Evolutionary conservation across 1,140 invertebrate species (phyloP), one percentile per base, ranked within the genome.

Genomic region (Acromyrmex echinatior): DNA sequence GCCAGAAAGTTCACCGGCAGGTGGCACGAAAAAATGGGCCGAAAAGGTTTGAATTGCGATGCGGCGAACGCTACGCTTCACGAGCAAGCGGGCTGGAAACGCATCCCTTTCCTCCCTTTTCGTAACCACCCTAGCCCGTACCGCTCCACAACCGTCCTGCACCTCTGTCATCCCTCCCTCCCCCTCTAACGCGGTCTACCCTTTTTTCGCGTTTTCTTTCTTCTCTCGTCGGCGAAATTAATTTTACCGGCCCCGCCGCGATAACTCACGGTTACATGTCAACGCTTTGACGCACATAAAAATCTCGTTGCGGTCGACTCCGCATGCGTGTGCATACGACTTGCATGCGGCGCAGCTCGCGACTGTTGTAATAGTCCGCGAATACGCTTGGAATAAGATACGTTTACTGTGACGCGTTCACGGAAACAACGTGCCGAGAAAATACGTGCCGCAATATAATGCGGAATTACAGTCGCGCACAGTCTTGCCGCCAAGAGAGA

Each of bases 281-380:
- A 89, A 92, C 89, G 88, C 90, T 92, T 91, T 92, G 92, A 92
- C 90, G 91, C 86, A 87, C 84, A 88, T 91, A 90, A 92, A 92
- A 92, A 92, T 92, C 86, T 90, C 89, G 74, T 86, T 76, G 88
- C 86, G 89, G 89, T 89, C 76, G 86, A 70, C 78, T 25, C 53
- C 39, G 88, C 82, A 77, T 74, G 84, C 78, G 80, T 74, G 82
- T 73, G 80, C 68, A 60, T 65, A 82, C 71, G 78, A 80, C 76
- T 71, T 56, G 86, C 28, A 28, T 63, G 86, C 60, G 78, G 66
- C 74, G 39, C 65, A 62, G 70, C 28, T 3, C 62, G n/a, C 81
- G 25, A 21, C 28, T 7, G 60, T 60, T 82, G 68, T 39, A 73
- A 31, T n/a, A 35, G n/a, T 28, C 10, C 18, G 35, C 35, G 56